Percentiles rank a stretch among this genome's conserved stretches.
These are phyloP conservation scores for Kryptolebias marmoratus DNA, from an alignment of 2,113 vertebrate genomes.

Conservation along the genomic window DNA sequence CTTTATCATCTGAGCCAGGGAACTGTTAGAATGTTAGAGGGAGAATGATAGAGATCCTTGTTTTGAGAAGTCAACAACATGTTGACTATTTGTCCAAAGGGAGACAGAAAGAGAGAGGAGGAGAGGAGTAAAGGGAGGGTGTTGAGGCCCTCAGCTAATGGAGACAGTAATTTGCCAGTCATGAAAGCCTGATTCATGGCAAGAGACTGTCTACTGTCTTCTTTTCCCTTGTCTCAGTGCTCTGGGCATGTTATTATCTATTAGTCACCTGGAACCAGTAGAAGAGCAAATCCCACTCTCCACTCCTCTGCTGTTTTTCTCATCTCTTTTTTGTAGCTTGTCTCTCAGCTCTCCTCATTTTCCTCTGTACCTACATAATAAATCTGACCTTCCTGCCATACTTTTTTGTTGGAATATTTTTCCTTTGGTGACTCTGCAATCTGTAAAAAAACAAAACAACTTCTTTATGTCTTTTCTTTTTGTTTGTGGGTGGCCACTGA, in stretches of 20 bases:
- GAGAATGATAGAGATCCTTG: constrained; percentile 25
- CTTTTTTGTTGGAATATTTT: background rate
- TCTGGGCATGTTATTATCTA: constrained; percentile 38
- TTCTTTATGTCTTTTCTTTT: background rate
- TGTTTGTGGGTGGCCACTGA: background rate
- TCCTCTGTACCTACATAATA: background rate
- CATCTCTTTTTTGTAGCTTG: background rate
- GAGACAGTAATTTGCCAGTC: constrained; percentile 62
- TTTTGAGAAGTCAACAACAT: constrained; percentile 24
- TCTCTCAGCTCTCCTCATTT: background rate
- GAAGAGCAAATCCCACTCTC: constrained; percentile 41
- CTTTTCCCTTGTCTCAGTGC: constrained; percentile 57
- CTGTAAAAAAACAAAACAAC: constrained; percentile 34
- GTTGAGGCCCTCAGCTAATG: constrained; percentile 55
- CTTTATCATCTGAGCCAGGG: constrained; percentile 23
- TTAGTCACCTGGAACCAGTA: constrained; percentile 68
- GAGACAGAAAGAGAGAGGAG: constrained; percentile 19
- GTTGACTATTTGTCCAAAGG: constrained; percentile 40
- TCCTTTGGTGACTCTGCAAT: constrained; percentile 1
- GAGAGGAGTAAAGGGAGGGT: constrained; percentile 44
- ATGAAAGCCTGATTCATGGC: constrained; percentile 68
- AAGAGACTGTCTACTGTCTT: constrained; percentile 62
- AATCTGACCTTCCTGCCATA: too few species aligned
- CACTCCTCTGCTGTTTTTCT: constrained; percentile 12
- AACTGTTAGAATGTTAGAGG: constrained; percentile 29